phyloP scores from a whole-genome alignment of 2,113 vertebrate species.

The Nanger granti region DNA sequence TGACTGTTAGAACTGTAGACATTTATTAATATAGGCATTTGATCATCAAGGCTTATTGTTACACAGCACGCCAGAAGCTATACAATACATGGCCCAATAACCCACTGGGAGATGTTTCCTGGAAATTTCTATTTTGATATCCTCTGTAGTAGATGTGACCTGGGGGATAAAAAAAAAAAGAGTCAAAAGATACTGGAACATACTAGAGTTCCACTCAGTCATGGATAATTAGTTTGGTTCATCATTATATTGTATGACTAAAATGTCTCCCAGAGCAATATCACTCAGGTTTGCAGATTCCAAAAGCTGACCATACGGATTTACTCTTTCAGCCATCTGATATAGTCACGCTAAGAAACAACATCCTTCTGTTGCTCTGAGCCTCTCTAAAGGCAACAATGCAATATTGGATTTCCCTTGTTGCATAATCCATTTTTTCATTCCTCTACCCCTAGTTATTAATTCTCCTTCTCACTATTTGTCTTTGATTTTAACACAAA shows the following conservation, averaged over 20 bases:
- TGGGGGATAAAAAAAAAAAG: not conserved
- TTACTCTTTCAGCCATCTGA: not conserved
- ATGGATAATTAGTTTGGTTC: not conserved
- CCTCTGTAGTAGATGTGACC: not conserved
- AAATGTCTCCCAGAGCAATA: not conserved
- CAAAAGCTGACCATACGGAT: not conserved
- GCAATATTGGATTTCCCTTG: not conserved
- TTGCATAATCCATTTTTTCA: not conserved
- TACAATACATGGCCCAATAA: not conserved
- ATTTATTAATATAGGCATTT: not conserved
- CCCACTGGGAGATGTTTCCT: not conserved
- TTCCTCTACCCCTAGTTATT: not conserved
- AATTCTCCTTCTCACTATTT: not conserved
- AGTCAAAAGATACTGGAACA: not conserved
- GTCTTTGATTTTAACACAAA: not conserved
- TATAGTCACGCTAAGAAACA: not conserved
- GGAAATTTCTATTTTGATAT: not conserved
- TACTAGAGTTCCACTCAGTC: not conserved
- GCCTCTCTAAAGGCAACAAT: not conserved
- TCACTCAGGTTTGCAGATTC: not conserved
- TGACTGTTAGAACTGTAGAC: not conserved
- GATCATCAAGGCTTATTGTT: not conserved
- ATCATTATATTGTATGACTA: not conserved
- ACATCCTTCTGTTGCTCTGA: not conserved
- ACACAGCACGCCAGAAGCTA: not conserved